Conservation (phyloP, 2,113 vertebrate genomes). For the Gasterosteus nipponicus region DNA sequence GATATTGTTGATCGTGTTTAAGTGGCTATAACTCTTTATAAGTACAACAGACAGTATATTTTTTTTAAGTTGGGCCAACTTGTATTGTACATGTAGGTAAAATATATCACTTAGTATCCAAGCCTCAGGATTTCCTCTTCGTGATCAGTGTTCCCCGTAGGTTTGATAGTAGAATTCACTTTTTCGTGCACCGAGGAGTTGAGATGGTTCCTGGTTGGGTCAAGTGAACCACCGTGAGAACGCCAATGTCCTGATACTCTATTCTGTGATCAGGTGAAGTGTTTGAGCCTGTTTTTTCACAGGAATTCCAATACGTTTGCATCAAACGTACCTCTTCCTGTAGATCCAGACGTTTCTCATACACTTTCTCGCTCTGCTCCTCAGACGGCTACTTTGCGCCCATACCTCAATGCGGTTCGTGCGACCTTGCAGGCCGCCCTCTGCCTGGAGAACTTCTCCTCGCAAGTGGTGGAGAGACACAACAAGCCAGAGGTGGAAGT, state of each 20-base stretch:
- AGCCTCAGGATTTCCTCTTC: too few relatives aligned
- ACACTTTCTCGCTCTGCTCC: neutral
- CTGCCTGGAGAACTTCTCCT: constrained; percentile 98
- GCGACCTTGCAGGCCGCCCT: constrained; percentile 97
- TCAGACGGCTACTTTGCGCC: constrained; percentile 95
- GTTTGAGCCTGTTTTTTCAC: neutral
- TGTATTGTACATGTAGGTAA: too few relatives aligned
- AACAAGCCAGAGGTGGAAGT: constrained; percentile 99
- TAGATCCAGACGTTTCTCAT: constrained; percentile 1
- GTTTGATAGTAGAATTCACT: neutral
- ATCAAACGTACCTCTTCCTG: neutral
- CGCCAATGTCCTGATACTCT: neutral
- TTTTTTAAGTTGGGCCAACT: too few relatives aligned
- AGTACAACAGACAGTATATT: neutral
- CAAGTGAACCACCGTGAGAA: neutral
- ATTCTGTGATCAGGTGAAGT: neutral
- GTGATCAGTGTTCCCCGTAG: too few relatives aligned
- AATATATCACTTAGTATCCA: too few relatives aligned
- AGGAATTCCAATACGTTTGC: neutral
- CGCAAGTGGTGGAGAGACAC: constrained; percentile 97
- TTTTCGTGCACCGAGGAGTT: neutral
- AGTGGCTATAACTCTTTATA: neutral
- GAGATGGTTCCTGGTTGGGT: neutral
- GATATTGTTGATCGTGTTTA: neutral
- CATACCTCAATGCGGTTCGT: constrained; percentile 96